Percentiles rank a stretch among this genome's conserved stretches.
Conservation (phyloP, 2,797 vertebrate species). For the Taeniopygia guttata region DNA sequence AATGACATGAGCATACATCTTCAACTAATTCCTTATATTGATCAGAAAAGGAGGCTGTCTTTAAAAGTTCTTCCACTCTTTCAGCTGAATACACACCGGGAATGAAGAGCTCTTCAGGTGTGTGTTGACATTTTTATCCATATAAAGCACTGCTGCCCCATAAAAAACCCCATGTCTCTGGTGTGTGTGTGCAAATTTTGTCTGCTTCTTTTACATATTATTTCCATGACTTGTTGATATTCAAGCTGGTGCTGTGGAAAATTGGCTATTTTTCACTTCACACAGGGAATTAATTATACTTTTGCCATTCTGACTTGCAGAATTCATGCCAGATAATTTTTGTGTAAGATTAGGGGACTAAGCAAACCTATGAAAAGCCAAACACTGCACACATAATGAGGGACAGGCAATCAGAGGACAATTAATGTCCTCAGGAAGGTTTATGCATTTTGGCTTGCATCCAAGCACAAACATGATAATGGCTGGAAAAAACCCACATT, state of each 20-base stretch:
- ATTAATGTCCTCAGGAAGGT: constrained; percentile 12
- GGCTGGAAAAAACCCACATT: not conserved
- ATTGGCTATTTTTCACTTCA: constrained; percentile 26
- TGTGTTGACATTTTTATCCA: not conserved
- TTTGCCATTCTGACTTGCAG: not conserved
- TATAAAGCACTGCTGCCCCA: not conserved
- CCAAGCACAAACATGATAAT: constrained; percentile 9
- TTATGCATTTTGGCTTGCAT: not conserved
- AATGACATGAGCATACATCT: not conserved
- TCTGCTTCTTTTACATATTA: not conserved
- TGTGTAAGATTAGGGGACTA: not conserved
- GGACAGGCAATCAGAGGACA: not conserved
- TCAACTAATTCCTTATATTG: not conserved
- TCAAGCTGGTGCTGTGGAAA: not conserved
- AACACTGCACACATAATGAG: not conserved
- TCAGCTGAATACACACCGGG: not conserved
- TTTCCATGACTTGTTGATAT: constrained; percentile 17
- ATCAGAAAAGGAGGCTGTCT: not conserved
- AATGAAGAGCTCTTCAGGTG: not conserved
- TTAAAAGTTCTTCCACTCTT: not conserved
- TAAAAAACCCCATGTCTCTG: not conserved
- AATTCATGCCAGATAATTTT: constrained; percentile 34
- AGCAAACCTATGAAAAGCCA: not conserved
- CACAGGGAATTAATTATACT: constrained; percentile 23
- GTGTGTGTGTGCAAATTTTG: not conserved